Conservation (phyloP, 2,888 invertebrate genomes). For the Pasiphila rectangulata region DNA sequence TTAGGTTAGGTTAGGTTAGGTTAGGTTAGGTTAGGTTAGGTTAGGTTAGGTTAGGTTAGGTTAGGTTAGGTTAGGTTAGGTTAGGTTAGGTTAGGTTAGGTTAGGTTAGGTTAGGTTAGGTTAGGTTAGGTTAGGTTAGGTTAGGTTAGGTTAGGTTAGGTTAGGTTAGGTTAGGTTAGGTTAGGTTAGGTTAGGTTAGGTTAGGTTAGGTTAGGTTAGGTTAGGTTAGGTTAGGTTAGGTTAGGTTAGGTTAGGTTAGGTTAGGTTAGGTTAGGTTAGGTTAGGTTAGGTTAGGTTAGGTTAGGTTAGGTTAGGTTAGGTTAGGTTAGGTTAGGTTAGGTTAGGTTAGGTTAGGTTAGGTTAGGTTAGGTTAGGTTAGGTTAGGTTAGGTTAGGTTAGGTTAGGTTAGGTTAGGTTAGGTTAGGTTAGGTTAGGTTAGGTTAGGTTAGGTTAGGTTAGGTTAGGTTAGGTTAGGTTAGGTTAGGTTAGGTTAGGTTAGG, state of each 20-base stretch:
- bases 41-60: conserved; percentile 28
- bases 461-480: too few species aligned
- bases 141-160: conserved; percentile 28
- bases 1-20: conserved; percentile 14
- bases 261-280: conserved; percentile 27
- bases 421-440: too few species aligned
- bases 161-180: conserved; percentile 20
- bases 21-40: conserved; percentile 24
- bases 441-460: too few species aligned
- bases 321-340: too few species aligned
- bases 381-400: too few species aligned
- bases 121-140: conserved; percentile 22
- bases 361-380: too few species aligned
- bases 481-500: too few species aligned
- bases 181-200: conserved; percentile 20
- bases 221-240: conserved; percentile 25
- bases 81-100: conserved; percentile 8
- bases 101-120: conserved; percentile 10
- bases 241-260: conserved; percentile 24
- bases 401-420: too few species aligned
- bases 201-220: conserved; percentile 20
- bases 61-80: conserved; percentile 14
- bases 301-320: too few species aligned
- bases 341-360: too few species aligned
- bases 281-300: conserved; percentile 21